Evolutionary conservation across 2,797 vertebrate genomes (phyloP).

Genomic region (Falco columbarius): DNA sequence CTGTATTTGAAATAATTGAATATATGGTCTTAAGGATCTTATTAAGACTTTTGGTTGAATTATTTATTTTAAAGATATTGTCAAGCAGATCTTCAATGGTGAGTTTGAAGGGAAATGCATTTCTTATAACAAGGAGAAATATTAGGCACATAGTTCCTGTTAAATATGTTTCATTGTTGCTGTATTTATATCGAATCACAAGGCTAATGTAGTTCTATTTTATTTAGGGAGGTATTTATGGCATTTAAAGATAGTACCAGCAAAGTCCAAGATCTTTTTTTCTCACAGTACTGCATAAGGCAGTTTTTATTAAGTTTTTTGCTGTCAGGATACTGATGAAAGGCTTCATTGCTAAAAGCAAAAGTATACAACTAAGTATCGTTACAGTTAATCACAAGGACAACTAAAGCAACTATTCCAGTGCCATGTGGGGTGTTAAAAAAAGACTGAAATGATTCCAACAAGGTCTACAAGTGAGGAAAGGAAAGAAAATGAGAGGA

Average conservation of each 20-base stretch:
- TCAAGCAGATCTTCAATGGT: background rate
- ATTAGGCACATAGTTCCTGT: background rate
- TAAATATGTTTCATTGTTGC: background rate
- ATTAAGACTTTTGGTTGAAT: background rate
- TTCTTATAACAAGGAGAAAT: background rate
- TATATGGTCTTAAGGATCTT: background rate
- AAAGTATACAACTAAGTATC: background rate
- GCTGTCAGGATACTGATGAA: background rate
- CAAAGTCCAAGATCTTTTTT: background rate
- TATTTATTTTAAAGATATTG: background rate
- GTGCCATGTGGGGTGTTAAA: background rate
- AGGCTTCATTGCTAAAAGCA: background rate
- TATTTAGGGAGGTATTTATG: background rate
- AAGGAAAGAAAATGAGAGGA: slow-evolving; percentile 4
- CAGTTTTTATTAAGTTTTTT: slow-evolving; percentile 7
- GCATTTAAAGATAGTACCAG: background rate
- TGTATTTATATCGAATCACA: background rate
- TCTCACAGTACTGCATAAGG: background rate
- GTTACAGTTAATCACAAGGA: background rate
- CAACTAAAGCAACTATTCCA: background rate
- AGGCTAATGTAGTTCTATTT: background rate
- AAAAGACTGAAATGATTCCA: background rate
- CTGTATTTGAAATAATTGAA: background rate
- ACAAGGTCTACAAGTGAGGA: background rate
- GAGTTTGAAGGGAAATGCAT: background rate